Base-by-base conservation (phyloP, 2,888 invertebrate genomes). In the Dynastes tityus region DNA sequence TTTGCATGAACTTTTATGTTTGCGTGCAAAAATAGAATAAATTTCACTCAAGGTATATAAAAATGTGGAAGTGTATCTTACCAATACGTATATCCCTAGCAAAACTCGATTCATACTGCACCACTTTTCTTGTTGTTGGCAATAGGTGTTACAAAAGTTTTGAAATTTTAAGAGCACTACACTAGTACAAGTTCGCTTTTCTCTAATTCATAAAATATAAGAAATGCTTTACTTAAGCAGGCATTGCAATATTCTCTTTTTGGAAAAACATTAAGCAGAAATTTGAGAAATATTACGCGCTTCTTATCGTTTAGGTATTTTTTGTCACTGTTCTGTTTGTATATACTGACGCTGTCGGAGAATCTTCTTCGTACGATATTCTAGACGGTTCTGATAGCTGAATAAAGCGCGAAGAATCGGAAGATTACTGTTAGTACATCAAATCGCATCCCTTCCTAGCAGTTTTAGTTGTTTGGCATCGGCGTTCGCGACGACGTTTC, bases 321-420 rank as follows among this genome's bases (percentile, higher is more conserved):
- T 45, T 8, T 6, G 55, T 22, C 16, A 27, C 37, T n/a, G 22
- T 45, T 61, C 58, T 22, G 45, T 40, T n/a, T 58, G 6, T 22
- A 8, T 58, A 8, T 16, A 22, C 22, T 22, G n/a, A 58, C 73
- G 11, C 9, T 51, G 22, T 51, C 61, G 73, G 40, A 27, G 40
- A 74, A 58, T 40, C 74, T 78, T 78, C 73, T 78, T 78, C 78
- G 78, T 55, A 58, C 78, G 64, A 74, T 78, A 78, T 74, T 74
- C 65, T 78, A 78, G 51, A 65, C 65, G 45, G 63, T 37, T 78
- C 78, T 78, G 78, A 78, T 74, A 74, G 67, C 71, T 64, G 71
- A 78, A 78, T 74, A 51, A 61, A 65, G n/a, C 55, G 73, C 73
- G 73, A 78, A 78, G 78, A 78, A 78, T 53, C 53, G 78, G 51